These are phyloP conservation scores for Lepus timidus DNA, from an alignment of 2,113 vertebrate species.

Conservation along the genomic window DNA sequence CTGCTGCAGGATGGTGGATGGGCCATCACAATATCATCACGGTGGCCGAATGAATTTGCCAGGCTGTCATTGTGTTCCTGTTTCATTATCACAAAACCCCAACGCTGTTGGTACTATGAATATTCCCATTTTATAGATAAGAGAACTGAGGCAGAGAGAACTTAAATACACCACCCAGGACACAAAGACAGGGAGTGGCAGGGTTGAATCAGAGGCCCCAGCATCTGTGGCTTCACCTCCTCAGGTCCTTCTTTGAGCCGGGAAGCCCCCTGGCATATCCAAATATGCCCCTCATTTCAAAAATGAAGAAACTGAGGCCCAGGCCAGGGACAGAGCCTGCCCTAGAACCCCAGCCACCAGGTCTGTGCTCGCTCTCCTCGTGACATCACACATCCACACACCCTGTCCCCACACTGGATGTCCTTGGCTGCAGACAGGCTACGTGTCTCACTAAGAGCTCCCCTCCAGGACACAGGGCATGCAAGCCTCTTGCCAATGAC, in stretches of 20 bases:
- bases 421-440: not conserved
- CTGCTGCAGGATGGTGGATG: not conserved
- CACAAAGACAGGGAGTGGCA: not conserved
- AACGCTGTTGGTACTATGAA: not conserved
- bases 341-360: not conserved
- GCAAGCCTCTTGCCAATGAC: conserved; percentile 60
- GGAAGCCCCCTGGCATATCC: not conserved
- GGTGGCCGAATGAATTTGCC: accelerated
- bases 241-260: not conserved
- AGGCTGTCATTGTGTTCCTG: not conserved
- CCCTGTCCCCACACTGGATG: not conserved
- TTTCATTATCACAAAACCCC: not conserved
- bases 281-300: not conserved
- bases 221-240: not conserved
- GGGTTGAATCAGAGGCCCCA: not conserved
- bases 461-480: conserved; percentile 54
- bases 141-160: not conserved
- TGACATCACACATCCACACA: not conserved
- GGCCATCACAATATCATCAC: not conserved
- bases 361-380: not conserved
- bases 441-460: not conserved
- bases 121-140: not conserved
- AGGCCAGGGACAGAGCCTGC: not conserved
- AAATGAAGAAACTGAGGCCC: not conserved
- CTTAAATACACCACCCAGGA: not conserved